phyloP scores from a whole-genome alignment of 2,888 invertebrate species.

The Troilus luridus region DNA sequence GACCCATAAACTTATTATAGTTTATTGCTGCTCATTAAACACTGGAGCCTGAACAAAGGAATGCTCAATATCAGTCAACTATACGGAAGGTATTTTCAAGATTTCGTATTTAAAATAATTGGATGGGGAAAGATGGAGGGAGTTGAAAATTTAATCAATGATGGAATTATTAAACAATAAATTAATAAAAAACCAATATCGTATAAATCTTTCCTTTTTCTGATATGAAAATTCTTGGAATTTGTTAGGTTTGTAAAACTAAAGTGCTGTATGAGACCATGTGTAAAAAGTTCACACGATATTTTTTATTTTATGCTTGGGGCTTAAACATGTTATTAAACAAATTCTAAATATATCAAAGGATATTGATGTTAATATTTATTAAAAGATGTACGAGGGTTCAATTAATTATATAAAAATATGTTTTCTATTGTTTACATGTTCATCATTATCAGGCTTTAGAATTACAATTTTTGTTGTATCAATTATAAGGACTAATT shows the following conservation, averaged over 20 bases:
- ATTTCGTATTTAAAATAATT: background rate
- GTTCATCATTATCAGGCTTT: too few species aligned
- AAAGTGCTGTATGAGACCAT: too few species aligned
- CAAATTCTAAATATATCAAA: too few species aligned
- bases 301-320: too few species aligned
- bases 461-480: too few species aligned
- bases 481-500: too few species aligned
- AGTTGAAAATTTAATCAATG: background rate
- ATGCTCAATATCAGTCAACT: slow-evolving; percentile 12
- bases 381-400: too few species aligned
- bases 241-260: background rate
- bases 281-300: too few species aligned
- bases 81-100: background rate
- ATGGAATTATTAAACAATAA: background rate
- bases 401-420: too few species aligned
- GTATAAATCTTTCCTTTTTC: background rate
- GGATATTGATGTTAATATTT: too few species aligned
- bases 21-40: background rate
- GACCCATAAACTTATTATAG: background rate
- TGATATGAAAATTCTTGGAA: background rate
- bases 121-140: background rate
- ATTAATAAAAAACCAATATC: background rate
- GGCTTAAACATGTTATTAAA: too few species aligned
- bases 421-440: too few species aligned
- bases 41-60: background rate